Conservation (phyloP, 2,113 vertebrate genomes). For the Galbula dea region DNA sequence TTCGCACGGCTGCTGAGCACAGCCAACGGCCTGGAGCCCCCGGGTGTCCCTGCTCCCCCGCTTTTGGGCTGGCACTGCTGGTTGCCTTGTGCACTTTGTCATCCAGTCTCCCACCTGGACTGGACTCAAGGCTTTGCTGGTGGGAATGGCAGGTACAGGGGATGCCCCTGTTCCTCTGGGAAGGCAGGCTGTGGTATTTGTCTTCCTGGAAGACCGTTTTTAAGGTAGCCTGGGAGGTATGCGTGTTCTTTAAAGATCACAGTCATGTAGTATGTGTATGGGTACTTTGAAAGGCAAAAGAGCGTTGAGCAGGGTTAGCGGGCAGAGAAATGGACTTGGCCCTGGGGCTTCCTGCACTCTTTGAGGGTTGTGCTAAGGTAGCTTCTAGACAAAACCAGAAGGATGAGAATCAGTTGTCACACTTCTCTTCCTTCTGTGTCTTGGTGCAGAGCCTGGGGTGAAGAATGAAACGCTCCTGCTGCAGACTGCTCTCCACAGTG, state of each 20-base stretch:
- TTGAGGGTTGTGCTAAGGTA: neutral
- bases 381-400: neutral
- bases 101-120: neutral
- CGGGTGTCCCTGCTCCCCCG: neutral
- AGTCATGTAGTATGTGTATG: neutral
- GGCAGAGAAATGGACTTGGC: neutral
- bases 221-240: neutral
- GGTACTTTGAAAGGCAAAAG: constrained; percentile 45
- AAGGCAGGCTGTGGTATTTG: neutral
- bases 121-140: neutral
- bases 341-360: neutral
- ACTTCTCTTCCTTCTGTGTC: neutral
- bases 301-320: neutral
- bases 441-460: neutral
- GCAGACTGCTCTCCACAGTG: neutral
- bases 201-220: neutral
- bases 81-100: neutral
- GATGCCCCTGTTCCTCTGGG: neutral
- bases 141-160: accelerated
- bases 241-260: neutral
- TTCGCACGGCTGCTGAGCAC: accelerated
- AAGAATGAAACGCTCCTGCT: accelerated
- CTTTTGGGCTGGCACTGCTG: neutral
- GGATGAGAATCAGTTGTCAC: neutral
- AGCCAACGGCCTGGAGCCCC: accelerated